Percentiles rank a stretch among this genome's conserved stretches.
Evolutionary conservation across 2,797 vertebrate genomes (phyloP).

Genomic region (Eutrigla gurnardus): DNA sequence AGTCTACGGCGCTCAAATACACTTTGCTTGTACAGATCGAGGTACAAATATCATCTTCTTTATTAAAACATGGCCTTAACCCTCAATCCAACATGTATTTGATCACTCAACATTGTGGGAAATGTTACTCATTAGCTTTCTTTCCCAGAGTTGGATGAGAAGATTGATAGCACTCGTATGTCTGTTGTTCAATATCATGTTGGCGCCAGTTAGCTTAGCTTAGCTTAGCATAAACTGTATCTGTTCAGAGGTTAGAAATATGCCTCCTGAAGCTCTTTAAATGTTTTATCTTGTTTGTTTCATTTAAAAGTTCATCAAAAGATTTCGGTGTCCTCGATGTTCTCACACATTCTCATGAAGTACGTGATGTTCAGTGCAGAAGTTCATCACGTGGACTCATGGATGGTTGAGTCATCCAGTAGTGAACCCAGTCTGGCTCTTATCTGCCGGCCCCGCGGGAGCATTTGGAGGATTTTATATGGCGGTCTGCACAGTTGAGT

Average conservation of each 20-base stretch:
- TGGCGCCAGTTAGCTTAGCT: neutral
- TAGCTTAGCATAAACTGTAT: neutral
- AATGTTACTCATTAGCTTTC: neutral
- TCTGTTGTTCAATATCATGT: neutral
- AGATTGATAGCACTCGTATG: neutral
- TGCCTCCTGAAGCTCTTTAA: neutral
- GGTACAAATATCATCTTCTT: neutral
- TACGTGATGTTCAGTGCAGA: neutral
- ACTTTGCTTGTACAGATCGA: neutral
- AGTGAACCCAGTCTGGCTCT: constrained; percentile 46
- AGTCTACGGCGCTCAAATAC: too few species aligned
- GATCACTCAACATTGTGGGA: neutral
- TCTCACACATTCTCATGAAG: neutral
- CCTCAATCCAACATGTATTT: neutral
- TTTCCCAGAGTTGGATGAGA: neutral
- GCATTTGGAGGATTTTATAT: constrained; percentile 58
- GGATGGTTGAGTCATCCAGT: constrained; percentile 40
- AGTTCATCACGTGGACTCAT: constrained; percentile 9
- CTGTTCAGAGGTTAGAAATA: neutral
- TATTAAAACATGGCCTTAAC: neutral
- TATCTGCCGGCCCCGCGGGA: constrained; percentile 23
- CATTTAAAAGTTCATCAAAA: neutral
- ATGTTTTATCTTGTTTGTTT: neutral
- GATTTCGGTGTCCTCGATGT: neutral
- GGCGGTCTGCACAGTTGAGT: constrained; percentile 76